phyloP scores from a whole-genome alignment of 2,113 vertebrate genomes.

The Colossoma macropomum region DNA sequence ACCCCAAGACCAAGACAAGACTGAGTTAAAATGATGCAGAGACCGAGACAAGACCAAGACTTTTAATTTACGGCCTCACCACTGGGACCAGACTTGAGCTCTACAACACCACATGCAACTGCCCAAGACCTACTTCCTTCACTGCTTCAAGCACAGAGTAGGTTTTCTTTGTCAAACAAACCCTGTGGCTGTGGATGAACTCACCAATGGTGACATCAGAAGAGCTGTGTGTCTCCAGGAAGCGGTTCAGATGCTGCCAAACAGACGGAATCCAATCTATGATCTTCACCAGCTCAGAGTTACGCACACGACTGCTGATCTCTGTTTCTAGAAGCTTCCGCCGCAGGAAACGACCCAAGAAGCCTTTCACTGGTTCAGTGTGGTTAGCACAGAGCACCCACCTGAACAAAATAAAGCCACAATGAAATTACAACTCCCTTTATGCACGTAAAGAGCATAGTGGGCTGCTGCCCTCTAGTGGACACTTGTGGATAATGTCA shows the following conservation, averaged over 20 bases:
- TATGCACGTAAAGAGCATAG: neutral
- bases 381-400: slow-evolving; percentile 89
- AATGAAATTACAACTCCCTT: neutral
- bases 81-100: too few relatives aligned
- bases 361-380: slow-evolving; percentile 88
- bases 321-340: slow-evolving; percentile 88
- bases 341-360: slow-evolving; percentile 86
- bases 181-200: slow-evolving; percentile 42
- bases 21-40: too few relatives aligned
- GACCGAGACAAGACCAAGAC: too few relatives aligned
- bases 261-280: slow-evolving; percentile 90
- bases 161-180: too few relatives aligned
- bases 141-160: too few relatives aligned
- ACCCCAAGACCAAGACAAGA: too few relatives aligned
- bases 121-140: too few relatives aligned
- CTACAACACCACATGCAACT: too few relatives aligned
- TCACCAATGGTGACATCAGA: slow-evolving; percentile 90
- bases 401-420: slow-evolving; percentile 63
- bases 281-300: slow-evolving; percentile 85
- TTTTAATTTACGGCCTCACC: too few relatives aligned
- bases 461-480: slow-evolving; percentile 28
- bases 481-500: slow-evolving; percentile 2
- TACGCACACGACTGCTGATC: slow-evolving; percentile 84
- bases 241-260: slow-evolving; percentile 89
- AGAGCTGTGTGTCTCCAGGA: slow-evolving; percentile 88